Evolutionary conservation across 2,888 invertebrate genomes (phyloP).

Genomic region (Melinopterus prodromus): DNA sequence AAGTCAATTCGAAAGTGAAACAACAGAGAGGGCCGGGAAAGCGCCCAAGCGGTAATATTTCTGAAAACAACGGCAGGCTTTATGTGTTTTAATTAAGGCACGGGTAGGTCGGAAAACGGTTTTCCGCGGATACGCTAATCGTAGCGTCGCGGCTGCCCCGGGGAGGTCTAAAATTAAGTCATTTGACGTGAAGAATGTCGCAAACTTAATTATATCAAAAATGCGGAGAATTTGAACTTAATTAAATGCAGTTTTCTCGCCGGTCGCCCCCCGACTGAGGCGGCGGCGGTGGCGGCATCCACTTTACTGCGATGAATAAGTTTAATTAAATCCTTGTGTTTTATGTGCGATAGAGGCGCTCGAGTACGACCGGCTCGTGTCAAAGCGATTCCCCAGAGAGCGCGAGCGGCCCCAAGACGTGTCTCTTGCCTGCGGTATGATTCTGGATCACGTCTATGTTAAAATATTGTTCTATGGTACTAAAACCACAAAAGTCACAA

Average conservation of each 20-base stretch:
- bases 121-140: slow-evolving; percentile 21
- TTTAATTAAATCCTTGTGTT: slow-evolving; percentile 63
- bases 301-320: slow-evolving; percentile 62
- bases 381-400: neutral
- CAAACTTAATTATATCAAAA: slow-evolving; percentile 62
- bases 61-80: slow-evolving; percentile 1
- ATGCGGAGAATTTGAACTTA: slow-evolving; percentile 61
- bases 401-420: too few species aligned
- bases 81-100: slow-evolving; percentile 25
- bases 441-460: too few species aligned
- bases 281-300: slow-evolving; percentile 50
- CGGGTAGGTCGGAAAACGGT: neutral
- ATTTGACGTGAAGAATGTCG: slow-evolving; percentile 58
- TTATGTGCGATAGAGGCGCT: slow-evolving; percentile 49
- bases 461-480: too few species aligned
- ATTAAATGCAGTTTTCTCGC: slow-evolving; percentile 61
- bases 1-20: too few species aligned
- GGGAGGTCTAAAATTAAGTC: slow-evolving; percentile 54
- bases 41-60: neutral
- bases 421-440: too few species aligned
- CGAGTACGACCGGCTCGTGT: neutral
- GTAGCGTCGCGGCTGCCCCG: slow-evolving; percentile 33
- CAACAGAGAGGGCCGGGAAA: too few species aligned
- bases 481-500: too few species aligned
- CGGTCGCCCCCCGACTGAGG: slow-evolving; percentile 27